A percentile compares a stretch with the other conserved stretches of the same genome.
Conservation (phyloP, 2,797 vertebrate species). For the Sebastes oblongus region DNA sequence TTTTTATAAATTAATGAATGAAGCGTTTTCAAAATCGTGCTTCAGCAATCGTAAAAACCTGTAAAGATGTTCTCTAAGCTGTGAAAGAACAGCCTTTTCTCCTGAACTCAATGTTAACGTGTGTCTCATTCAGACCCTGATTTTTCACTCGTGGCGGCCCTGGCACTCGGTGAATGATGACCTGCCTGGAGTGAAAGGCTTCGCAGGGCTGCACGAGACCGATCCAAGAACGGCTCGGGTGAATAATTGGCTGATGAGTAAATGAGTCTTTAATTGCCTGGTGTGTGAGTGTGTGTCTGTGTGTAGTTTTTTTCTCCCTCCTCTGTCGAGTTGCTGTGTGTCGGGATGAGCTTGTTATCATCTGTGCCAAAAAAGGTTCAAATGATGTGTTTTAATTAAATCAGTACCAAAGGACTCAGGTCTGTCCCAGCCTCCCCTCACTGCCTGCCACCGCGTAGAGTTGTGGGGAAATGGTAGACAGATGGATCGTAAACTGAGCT, state of each 20-base stretch:
- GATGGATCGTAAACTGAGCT: constrained; percentile 60
- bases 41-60: too few relatives aligned
- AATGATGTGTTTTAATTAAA: constrained; percentile 65
- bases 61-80: neutral
- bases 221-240: constrained; percentile 22
- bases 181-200: constrained; percentile 23
- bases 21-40: too few relatives aligned
- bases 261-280: constrained; percentile 46
- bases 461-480: constrained; percentile 54
- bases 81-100: neutral
- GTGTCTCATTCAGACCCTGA: constrained; percentile 3
- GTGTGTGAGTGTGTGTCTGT: neutral
- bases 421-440: constrained; percentile 35
- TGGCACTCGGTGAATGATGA: constrained; percentile 44
- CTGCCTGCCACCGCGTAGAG: constrained; percentile 43
- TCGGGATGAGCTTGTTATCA: constrained; percentile 21
- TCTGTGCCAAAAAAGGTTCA: constrained; percentile 25
- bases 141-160: constrained; percentile 27
- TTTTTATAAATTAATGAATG: too few relatives aligned
- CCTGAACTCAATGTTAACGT: neutral
- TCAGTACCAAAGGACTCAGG: constrained; percentile 24
- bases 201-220: constrained; percentile 13
- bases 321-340: neutral
- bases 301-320: neutral
- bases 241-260: constrained; percentile 46